Conservation (phyloP, 2,113 vertebrate species). For the Phyllostomus hastatus region DNA sequence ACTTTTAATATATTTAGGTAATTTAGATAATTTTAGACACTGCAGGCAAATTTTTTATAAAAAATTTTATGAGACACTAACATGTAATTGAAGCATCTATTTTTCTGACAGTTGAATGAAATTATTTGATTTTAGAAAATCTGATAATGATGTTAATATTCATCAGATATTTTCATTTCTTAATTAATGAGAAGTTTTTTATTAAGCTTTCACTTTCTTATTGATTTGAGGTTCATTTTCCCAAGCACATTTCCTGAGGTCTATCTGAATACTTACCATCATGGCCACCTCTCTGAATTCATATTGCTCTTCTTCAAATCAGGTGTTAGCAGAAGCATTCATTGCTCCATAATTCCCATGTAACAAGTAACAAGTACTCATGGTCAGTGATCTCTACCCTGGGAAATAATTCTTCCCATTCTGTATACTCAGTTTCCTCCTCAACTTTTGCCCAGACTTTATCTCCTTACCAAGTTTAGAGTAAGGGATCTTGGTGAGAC, state of each 20-base stretch:
- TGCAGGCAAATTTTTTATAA: constrained; percentile 8
- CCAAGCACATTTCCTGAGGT: neutral
- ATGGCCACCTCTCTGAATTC: neutral
- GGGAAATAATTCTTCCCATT: neutral
- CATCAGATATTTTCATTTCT: constrained; percentile 66
- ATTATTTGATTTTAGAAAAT: constrained; percentile 70
- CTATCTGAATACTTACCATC: neutral
- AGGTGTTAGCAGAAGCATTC: neutral
- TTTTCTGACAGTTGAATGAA: constrained; percentile 39
- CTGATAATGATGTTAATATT: constrained; percentile 73
- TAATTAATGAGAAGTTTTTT: constrained; percentile 76
- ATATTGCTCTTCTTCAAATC: neutral
- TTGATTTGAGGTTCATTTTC: constrained; percentile 32
- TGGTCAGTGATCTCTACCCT: neutral
- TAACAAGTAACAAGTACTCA: neutral
- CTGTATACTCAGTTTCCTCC: neutral
- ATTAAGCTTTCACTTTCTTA: constrained; percentile 65
- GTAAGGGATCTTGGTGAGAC: neutral
- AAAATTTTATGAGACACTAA: constrained; percentile 39
- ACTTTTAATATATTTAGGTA: constrained; percentile 39
- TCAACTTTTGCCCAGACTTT: neutral
- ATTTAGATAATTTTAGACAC: neutral
- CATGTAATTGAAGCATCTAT: constrained; percentile 26
- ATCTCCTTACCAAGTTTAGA: neutral
- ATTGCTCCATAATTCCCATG: neutral